Evolutionary conservation across 2,797 vertebrate genomes (phyloP), one percentile per base, ranked within the genome.

Genomic region (Erpetoichthys calabaricus): DNA sequence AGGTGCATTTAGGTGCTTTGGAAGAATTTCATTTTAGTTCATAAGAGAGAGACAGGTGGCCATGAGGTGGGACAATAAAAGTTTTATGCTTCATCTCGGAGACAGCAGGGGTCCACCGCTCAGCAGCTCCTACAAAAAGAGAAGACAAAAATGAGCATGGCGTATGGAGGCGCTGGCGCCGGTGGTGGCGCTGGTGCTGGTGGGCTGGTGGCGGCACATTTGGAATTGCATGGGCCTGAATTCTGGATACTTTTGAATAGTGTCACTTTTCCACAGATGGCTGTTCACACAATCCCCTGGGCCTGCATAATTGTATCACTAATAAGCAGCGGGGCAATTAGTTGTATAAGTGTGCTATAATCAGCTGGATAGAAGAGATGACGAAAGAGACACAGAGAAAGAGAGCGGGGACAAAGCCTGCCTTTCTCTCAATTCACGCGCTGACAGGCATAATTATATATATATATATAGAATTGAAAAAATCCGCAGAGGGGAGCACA

Each of bases 251-350:
- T 86, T 84, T 73, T 92, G 88, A 93, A 93, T 90, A 85, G 86
- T 91, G 86, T 89, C 87, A 89, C 82, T 82, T 85, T 80, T 86
- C 83, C 85, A 89, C 90, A 97, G 90, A 95, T 90, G 91, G 90
- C 85, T 90, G 87, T 87, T 90, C 89, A 91, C 86, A 89, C 82
- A 89, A 91, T 91, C 90, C 86, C 80, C 83, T 70, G 68, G 83
- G 87, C 84, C 86, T 86, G 88, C 88, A 92, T 96, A 94, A 94
- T 94, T 93, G 91, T 94, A 95, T 92, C 89, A 91, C 89, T 96
- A 95, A 94, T 93, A 96, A 95, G 90, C 88, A 91, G 87, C 83
- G 86, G 92, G 90, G 89, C 90, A 98, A 97, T 98, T 95, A 97
- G 89, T 90, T 89, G 86, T 91, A 87, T 94, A 91, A 92, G 92